Evolutionary conservation across 2,888 invertebrate species (phyloP).

Genomic region (Oasisia sp.): DNA sequence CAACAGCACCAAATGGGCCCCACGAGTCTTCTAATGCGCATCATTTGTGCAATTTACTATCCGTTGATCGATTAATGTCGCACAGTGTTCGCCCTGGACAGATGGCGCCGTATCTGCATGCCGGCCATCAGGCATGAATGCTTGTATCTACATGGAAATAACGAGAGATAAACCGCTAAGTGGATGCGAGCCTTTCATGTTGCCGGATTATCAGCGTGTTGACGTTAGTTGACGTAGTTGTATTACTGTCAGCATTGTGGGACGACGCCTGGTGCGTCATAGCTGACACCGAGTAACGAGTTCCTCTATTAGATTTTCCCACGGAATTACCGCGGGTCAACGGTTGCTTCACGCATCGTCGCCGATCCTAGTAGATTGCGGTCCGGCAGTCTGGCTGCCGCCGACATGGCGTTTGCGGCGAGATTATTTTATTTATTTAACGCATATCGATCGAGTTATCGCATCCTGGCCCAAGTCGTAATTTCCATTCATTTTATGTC

Average conservation of each 20-base stretch:
- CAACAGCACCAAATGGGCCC: not conserved
- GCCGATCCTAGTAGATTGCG: not conserved
- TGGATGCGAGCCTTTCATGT: conserved; percentile 17
- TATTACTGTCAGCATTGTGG: not conserved
- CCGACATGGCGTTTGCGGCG: not conserved
- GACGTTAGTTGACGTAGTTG: not conserved
- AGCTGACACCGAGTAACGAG: not conserved
- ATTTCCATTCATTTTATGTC: not conserved
- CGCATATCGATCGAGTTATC: not conserved
- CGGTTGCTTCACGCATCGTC: not conserved
- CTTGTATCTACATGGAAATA: not conserved
- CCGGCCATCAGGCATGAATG: not conserved
- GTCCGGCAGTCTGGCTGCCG: not conserved
- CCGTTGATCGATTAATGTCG: not conserved
- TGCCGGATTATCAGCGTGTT: conserved; percentile 17
- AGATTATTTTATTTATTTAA: not conserved
- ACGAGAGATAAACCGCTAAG: not conserved
- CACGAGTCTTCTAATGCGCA: not conserved
- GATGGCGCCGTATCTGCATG: not conserved
- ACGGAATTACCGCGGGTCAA: not conserved
- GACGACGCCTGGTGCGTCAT: not conserved
- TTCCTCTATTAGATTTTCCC: not conserved
- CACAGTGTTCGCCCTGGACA: not conserved
- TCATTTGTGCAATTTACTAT: not conserved
- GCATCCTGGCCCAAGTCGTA: not conserved